Conservation (phyloP, 2,888 invertebrate species). For the Augiades crinisus region DNA sequence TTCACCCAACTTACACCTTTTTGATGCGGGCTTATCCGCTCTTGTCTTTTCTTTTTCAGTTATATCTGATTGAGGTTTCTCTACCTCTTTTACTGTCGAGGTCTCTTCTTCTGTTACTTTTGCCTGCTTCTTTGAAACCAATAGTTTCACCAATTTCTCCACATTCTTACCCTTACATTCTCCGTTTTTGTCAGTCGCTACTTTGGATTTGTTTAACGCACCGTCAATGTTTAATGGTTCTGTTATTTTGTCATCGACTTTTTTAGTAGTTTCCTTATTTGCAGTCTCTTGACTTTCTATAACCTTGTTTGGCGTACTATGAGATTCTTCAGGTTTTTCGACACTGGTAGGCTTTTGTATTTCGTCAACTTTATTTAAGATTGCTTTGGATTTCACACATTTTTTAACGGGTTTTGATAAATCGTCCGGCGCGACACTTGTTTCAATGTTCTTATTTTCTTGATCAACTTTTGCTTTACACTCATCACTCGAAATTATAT, state of each 20-base stretch:
- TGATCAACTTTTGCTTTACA: slow-evolving; percentile 31
- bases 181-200: slow-evolving; percentile 32
- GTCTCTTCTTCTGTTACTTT: slow-evolving; percentile 23
- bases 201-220: slow-evolving; percentile 22
- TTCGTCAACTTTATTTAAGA: slow-evolving; percentile 11
- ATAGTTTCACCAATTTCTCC: slow-evolving; percentile 40
- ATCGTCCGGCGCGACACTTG: slow-evolving; percentile 14
- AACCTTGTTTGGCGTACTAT: slow-evolving; percentile 32
- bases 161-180: slow-evolving; percentile 38
- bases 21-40: slow-evolving; percentile 35
- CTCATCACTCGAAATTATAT: slow-evolving; percentile 20
- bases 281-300: slow-evolving; percentile 2
- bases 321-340: slow-evolving; percentile 36
- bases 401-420: slow-evolving; percentile 11
- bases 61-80: slow-evolving; percentile 25
- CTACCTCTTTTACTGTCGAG: slow-evolving; percentile 15
- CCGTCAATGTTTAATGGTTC: slow-evolving; percentile 15
- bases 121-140: slow-evolving; percentile 40
- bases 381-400: slow-evolving; percentile 13
- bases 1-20: slow-evolving; percentile 55
- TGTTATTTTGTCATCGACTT: slow-evolving; percentile 12
- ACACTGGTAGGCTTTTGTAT: slow-evolving; percentile 9
- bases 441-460: slow-evolving; percentile 28
- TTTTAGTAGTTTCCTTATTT: slow-evolving; percentile 10
- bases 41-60: slow-evolving; percentile 31